Evolutionary conservation across 1,140 invertebrate genomes (phyloP), one percentile per base, ranked within the genome.

Genomic region (Littorina saxatilis): DNA sequence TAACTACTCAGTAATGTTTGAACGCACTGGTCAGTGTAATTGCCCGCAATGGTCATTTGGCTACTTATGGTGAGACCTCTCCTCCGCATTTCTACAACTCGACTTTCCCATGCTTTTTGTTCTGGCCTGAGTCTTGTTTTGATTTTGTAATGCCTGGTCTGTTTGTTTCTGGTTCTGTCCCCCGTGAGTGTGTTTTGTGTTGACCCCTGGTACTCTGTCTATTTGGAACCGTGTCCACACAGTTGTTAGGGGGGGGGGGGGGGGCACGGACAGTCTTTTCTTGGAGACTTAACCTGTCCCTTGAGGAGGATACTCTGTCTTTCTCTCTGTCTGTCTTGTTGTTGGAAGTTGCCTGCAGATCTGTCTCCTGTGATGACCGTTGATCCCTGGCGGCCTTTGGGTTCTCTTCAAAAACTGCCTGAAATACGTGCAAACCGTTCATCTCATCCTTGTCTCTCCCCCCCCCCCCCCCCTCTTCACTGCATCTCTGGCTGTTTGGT

Each of bases 81-180:
- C 23, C 9, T 27, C 23, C n/a, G 61, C 29, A 9, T 66, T 66
- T 17, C 32, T 13, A 32, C 61, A 23, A 66, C 37, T 39, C 20
- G 32, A 13, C 35, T 7, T 39, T 27, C 3, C 66, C 23, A 15
- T 39, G 5, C 35, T 32, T 39, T 32, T 68, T 66, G 23, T 66
- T 66, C 27, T 66, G 66, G 66, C 66, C 17, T n/a, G 32, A 35
- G 66, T 20, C 66, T 32, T 68, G 66, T 68, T 68, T 68, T 7
- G 43, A 47, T 47, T 47, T 17, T 17, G 43, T 5, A 47, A 17
- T 17, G 17, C 43, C 7, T 5, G 43, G 43, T 17, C 7, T 5
- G 43, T 47, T 47, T 47, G 43, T 47, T 47, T 47, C 43, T 47
- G 5, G 7, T 47, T 17, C 43, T 47, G 5, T 47, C 43, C 43